Conservation (phyloP, 2,888 invertebrate species). For the Archips crataeganus region DNA sequence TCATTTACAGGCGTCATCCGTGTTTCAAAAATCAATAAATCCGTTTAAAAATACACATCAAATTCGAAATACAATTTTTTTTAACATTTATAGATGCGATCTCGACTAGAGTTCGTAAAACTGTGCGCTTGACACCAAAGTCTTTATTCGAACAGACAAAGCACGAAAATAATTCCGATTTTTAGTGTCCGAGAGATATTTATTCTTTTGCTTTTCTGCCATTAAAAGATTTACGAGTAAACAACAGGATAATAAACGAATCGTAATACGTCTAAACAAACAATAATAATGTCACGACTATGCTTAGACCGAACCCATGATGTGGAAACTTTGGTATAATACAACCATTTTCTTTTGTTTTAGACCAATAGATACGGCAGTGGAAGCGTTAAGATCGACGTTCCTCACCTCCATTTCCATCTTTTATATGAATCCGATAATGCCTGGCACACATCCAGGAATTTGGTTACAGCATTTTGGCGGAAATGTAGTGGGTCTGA, state of each 20-base stretch:
- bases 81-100: background rate
- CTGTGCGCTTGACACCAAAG: too few species aligned
- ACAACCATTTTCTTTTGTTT: conserved; percentile 40
- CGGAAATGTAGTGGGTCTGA: conserved; percentile 46
- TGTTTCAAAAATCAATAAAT: too few species aligned
- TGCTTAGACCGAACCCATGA: background rate
- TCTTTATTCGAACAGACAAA: background rate
- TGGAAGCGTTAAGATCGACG: conserved; percentile 55
- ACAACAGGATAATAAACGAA: conserved; percentile 27
- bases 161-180: background rate
- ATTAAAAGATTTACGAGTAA: conserved; percentile 26
- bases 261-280: conserved; percentile 8
- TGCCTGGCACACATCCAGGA: conserved; percentile 71
- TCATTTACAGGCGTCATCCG: too few species aligned
- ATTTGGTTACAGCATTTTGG: conserved; percentile 52
- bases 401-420: conserved; percentile 76
- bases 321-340: conserved; percentile 40
- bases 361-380: conserved; percentile 47
- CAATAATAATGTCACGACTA: conserved; percentile 7
- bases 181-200: conserved; percentile 13
- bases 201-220: conserved; percentile 19
- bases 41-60: too few species aligned
- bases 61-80: too few species aligned
- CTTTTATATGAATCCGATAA: conserved; percentile 77
- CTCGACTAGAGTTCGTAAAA: background rate